Base-by-base conservation (phyloP, 2,113 vertebrate genomes). In the Onychorhynchus coronatus region DNA sequence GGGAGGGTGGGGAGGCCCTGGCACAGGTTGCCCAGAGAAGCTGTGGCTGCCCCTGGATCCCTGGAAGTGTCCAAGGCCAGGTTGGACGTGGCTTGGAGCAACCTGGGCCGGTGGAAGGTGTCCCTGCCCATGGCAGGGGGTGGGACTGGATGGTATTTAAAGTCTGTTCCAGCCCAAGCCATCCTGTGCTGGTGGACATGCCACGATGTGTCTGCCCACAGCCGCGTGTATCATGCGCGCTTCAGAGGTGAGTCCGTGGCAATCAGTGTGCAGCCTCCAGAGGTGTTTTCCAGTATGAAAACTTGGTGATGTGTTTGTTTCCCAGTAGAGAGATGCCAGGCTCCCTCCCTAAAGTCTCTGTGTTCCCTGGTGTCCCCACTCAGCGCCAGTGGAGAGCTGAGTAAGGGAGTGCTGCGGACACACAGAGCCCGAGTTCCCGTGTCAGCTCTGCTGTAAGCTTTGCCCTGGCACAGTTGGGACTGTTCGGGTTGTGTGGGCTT, bases 151-250 rank as follows among this genome's bases (percentile, higher is more conserved):
- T 11, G 47, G 2, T 7, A 10, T 20, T 59, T 7, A 4, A 33
- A 3, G 21, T 47, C 14, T n/a, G 15, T 20, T 10, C 18, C 22
- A 11, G 7, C 41, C 41, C 47, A 28, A 56, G 8, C 8, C 31
- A 3, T 20, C 14, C 19, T 16, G 28, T 65, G 28, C 28, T 65
- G 62, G 28, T 65, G 41, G 13, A 8, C 6, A 2, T 31, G 44
- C 49, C 11, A 12, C 20, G 31, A 9, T 61, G 13, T 53, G 0
- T 24, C 24, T 76, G 30, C 49, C 30, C 27, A 0, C 24, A 27
- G 30, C 47, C 23, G 1, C 22, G 0, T 2, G 4, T 16, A 3
- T 28, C 10, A 1, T 3, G 17, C 22, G 59, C 1, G 17, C 24
- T 56, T 30, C 8, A 41, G 33, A 3, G 19, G 30, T 1, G 2